These are phyloP conservation scores for Puffinus mauretanicus DNA, from an alignment of 2,113 vertebrate species.

Conservation along the genomic window DNA sequence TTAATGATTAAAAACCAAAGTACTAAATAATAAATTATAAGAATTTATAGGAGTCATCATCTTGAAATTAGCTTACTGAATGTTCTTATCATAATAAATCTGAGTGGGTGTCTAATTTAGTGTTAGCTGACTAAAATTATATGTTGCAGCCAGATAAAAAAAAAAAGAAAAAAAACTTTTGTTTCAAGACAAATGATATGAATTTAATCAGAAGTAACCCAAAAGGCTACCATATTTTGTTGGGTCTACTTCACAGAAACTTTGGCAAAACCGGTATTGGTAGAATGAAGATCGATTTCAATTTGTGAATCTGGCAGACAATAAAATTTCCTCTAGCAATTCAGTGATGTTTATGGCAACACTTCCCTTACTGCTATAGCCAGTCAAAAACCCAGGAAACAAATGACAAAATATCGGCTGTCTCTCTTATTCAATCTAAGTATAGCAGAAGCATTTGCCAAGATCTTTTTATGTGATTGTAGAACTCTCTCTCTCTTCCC, in stretches of 20 bases:
- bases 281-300: slow-evolving; percentile 56
- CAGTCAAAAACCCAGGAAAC: neutral
- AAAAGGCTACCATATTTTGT: slow-evolving; percentile 43
- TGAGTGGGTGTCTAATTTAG: slow-evolving; percentile 84
- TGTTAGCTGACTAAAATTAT: slow-evolving; percentile 87
- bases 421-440: neutral
- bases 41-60: slow-evolving; percentile 89
- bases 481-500: neutral
- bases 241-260: slow-evolving; percentile 38
- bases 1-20: slow-evolving; percentile 87
- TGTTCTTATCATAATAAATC: slow-evolving; percentile 90
- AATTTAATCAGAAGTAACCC: slow-evolving; percentile 82
- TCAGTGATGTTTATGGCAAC: slow-evolving; percentile 45
- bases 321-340: slow-evolving; percentile 35
- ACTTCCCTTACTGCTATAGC: neutral
- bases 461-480: neutral
- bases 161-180: slow-evolving; percentile 68
- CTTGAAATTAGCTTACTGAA: slow-evolving; percentile 88
- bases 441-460: neutral
- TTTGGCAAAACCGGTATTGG: slow-evolving; percentile 35
- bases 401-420: neutral
- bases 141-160: slow-evolving; percentile 77
- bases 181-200: slow-evolving; percentile 83
- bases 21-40: slow-evolving; percentile 91
- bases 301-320: slow-evolving; percentile 64